Base-by-base conservation (phyloP, 2,888 invertebrate species). In the Disparrhopalites patrizii region DNA sequence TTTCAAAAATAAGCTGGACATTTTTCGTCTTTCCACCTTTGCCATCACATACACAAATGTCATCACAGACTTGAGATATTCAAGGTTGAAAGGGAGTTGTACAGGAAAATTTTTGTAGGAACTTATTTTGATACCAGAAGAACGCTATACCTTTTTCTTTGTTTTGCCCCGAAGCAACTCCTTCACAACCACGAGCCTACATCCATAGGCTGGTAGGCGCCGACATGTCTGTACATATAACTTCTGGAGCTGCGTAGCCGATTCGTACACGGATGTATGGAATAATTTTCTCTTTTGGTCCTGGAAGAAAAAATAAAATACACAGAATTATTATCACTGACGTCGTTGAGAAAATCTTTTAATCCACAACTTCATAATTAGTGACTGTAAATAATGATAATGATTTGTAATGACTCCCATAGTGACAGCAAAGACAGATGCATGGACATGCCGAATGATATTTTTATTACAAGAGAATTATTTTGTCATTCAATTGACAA, bases 261-360 rank as follows among this genome's bases (percentile, higher is more conserved):
- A 84, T 76, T 86, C 86, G 76, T 85, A 86, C 47, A 85, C 82
- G 8, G 84, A 82, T 1, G 84, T 83, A 76, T 86, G 85, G 78
- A 85, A 85, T 36, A 86, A 77, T 76, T 85, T 85, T 68, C 85
- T 80, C 76, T 85, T 85, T 71, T 85, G 83, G 69, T 86, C 85
- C 85, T 86, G 78, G 0, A 76, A 75, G 55, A 20, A 43, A n/a
- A 15, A 20, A 56, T 36, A 56, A 36, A 36, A 7, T 27, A 54
- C n/a, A n/a, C n/a, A n/a, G n/a, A n/a, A n/a, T n/a, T n/a, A n/a
- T n/a, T n/a, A n/a, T n/a, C n/a, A n/a, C n/a, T n/a, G n/a, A n/a
- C n/a, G n/a, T n/a, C n/a, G n/a, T n/a, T n/a, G n/a, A n/a, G n/a
- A n/a, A n/a, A n/a, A n/a, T n/a, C n/a, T n/a, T n/a, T n/a, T n/a